Evolutionary conservation across 2,113 vertebrate species (phyloP).

Genomic region (Eidolon helvum): DNA sequence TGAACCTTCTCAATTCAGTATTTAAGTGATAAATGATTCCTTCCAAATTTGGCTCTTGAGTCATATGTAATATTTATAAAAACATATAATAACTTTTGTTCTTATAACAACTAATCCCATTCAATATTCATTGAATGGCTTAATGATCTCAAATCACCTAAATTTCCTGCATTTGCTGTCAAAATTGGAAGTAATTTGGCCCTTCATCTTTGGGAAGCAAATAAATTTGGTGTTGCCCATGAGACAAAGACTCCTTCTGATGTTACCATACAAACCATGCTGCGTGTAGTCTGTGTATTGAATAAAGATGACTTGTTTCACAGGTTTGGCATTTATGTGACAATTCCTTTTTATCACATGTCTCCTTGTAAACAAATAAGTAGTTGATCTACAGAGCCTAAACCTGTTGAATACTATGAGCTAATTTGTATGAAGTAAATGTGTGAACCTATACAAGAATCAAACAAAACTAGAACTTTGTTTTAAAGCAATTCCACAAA

Average conservation of each 20-base stretch:
- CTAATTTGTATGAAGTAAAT: neutral
- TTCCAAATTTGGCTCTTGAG: neutral
- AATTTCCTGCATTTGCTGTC: neutral
- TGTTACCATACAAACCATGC: neutral
- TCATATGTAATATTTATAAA: neutral
- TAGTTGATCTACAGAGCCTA: neutral
- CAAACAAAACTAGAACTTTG: neutral
- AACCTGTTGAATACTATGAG: neutral
- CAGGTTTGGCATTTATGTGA: neutral
- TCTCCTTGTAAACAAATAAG: neutral
- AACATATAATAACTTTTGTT: neutral
- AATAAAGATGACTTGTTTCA: neutral
- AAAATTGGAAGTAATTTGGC: neutral
- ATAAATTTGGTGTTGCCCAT: neutral
- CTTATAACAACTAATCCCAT: neutral
- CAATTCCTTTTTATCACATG: neutral
- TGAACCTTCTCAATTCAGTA: neutral
- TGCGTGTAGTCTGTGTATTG: fast-evolving
- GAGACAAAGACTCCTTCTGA: neutral
- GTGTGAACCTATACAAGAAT: neutral
- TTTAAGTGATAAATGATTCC: neutral
- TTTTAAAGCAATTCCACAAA: neutral
- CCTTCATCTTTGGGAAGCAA: neutral
- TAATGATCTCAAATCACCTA: neutral
- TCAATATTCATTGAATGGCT: neutral